Percentiles rank a stretch among this genome's conserved stretches.
Conservation (phyloP, 2,888 invertebrate species). For the Platypus cylindrus region DNA sequence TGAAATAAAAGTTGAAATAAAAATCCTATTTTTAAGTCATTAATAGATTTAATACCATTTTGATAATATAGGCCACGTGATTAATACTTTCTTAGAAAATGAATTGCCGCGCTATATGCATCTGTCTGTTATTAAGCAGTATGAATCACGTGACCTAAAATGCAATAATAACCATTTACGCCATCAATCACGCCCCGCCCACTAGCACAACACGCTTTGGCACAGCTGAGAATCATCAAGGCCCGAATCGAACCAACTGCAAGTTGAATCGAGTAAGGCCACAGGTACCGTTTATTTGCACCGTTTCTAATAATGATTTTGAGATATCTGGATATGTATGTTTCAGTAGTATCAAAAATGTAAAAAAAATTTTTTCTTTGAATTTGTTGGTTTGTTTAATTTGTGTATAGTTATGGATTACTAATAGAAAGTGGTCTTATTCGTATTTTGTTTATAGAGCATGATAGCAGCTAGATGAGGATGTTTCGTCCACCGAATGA, state of each 20-base stretch:
- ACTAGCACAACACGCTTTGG: slow-evolving; percentile 17
- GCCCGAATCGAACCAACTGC: slow-evolving; percentile 13
- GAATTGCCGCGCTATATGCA: neutral
- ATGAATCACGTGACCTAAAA: slow-evolving; percentile 3
- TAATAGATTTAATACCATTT: too few species aligned
- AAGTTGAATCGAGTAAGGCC: slow-evolving; percentile 15
- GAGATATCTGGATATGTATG: neutral
- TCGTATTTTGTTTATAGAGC: too few species aligned
- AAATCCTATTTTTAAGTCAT: too few species aligned
- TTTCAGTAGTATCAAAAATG: neutral
- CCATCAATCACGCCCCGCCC: slow-evolving; percentile 14
- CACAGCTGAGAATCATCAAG: slow-evolving; percentile 17
- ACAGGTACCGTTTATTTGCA: slow-evolving; percentile 16
- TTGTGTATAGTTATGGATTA: too few species aligned
- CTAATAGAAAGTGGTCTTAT: too few species aligned
- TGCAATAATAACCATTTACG: slow-evolving; percentile 10
- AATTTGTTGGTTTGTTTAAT: too few species aligned
- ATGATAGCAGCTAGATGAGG: too few species aligned
- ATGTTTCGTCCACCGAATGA: too few species aligned
- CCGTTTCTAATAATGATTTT: slow-evolving; percentile 11
- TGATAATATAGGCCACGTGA: slow-evolving; percentile 1
- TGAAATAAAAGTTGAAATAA: slow-evolving; percentile 7
- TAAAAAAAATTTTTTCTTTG: neutral
- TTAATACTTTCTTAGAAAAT: too few species aligned
- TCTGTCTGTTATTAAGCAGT: neutral